phyloP scores from a whole-genome alignment of 2,888 invertebrate species.

The Oasisia sp. region DNA sequence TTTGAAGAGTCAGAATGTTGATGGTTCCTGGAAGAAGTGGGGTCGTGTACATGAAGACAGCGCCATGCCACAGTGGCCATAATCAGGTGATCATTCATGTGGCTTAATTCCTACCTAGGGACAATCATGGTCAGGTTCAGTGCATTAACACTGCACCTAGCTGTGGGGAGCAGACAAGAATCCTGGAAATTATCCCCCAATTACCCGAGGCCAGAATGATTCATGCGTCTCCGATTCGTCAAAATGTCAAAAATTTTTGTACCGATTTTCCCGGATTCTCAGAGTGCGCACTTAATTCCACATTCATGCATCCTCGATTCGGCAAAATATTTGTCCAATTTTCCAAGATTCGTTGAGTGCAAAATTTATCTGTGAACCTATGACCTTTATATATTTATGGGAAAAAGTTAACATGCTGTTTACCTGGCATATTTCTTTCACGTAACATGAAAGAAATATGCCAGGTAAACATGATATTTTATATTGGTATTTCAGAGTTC shows the following conservation, averaged over 20 bases:
- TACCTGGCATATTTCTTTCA: neutral
- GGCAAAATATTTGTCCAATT: neutral
- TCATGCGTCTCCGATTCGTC: neutral
- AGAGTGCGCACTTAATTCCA: neutral
- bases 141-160: neutral
- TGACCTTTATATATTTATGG: neutral
- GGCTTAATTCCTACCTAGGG: neutral
- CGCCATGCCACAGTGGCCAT: neutral
- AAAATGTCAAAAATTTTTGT: neutral
- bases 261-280: neutral
- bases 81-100: neutral
- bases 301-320: neutral
- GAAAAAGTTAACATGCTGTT: neutral
- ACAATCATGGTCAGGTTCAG: neutral
- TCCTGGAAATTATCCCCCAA: neutral
- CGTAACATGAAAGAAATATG: neutral
- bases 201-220: neutral
- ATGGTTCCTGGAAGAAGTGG: neutral
- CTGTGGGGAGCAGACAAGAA: neutral
- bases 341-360: neutral
- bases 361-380: neutral
- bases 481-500: too few relatives aligned
- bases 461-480: too few relatives aligned
- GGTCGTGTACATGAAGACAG: neutral
- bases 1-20: neutral